Conservation (phyloP, 2,888 invertebrate species). For the Glyphotaelius pellucidus region DNA sequence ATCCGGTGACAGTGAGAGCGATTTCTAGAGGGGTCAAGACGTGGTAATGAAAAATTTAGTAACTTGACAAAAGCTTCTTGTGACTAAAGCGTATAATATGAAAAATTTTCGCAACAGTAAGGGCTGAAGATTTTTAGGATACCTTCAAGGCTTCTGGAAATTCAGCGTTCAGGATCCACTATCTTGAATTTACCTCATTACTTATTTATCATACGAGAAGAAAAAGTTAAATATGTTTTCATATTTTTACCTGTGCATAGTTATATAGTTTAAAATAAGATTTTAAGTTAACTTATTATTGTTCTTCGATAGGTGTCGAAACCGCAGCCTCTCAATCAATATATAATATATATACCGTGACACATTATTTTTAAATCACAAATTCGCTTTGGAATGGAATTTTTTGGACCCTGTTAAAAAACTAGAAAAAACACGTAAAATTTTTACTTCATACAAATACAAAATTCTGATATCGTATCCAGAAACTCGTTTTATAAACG, state of each 20-base stretch:
- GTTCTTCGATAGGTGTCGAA: neutral
- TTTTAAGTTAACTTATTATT: too few species aligned
- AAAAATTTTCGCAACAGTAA: neutral
- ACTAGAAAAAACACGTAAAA: neutral
- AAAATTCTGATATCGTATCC: neutral
- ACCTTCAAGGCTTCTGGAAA: neutral
- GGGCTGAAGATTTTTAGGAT: neutral
- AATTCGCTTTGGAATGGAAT: too few species aligned
- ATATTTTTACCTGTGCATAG: too few species aligned
- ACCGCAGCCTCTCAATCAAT: neutral
- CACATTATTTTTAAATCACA: too few species aligned
- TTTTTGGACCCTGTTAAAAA: too few species aligned
- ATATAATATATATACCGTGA: neutral
- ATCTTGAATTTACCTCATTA: neutral
- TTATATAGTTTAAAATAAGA: too few species aligned
- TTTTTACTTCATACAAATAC: neutral
- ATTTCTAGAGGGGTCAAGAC: too few species aligned
- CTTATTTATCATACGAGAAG: neutral
- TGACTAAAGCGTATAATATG: too few species aligned
- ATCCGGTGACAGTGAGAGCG: too few species aligned
- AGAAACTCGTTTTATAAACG: too few species aligned
- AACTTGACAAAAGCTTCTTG: too few species aligned
- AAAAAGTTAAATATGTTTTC: neutral
- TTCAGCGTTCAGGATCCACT: neutral
- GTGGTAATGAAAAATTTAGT: too few species aligned